A percentile compares a stretch with the other conserved stretches of the same genome.
These are phyloP conservation scores for Galaxea fascicularis DNA, from an alignment of 92 coral and sea anemone genomes.

Conservation along the genomic window DNA sequence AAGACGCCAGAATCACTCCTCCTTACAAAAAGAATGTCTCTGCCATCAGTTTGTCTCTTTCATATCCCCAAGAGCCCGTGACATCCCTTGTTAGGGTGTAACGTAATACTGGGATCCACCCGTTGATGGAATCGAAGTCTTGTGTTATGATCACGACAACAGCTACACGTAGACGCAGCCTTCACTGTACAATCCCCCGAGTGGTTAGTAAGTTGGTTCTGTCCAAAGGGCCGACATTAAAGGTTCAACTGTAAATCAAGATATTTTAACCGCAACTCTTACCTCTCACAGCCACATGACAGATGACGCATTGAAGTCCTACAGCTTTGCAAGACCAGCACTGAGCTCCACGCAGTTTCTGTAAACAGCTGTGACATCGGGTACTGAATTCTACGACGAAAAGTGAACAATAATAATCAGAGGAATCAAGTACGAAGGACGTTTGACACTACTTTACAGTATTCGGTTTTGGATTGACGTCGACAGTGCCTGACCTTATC, in stretches of 20 bases:
- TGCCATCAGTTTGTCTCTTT: no score
- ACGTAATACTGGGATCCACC: no score
- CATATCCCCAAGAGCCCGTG: no score
- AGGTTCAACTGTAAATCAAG: background rate
- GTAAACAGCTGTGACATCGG: conserved; percentile 78
- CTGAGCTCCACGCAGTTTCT: conserved; percentile 80
- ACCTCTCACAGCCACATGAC: conserved; percentile 98
- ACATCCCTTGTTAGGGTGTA: no score
- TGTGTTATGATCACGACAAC: no score
- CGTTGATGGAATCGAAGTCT: no score
- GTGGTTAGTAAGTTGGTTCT: background rate
- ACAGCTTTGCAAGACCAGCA: conserved; percentile 76
- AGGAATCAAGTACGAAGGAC: background rate
- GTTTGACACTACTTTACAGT: no score
- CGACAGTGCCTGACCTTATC: no score
- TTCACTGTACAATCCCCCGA: background rate
- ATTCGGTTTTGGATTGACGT: no score
- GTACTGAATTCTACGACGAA: conserved; percentile 77
- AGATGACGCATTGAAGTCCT: conserved; percentile 86
- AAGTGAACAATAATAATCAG: background rate
- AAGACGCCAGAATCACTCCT: no score
- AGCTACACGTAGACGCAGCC: no score
- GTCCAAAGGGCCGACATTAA: background rate
- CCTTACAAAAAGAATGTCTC: no score
- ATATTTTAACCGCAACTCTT: background rate